Evolutionary conservation across 2,797 vertebrate genomes (phyloP).

Genomic region (Takifugu rubripes): DNA sequence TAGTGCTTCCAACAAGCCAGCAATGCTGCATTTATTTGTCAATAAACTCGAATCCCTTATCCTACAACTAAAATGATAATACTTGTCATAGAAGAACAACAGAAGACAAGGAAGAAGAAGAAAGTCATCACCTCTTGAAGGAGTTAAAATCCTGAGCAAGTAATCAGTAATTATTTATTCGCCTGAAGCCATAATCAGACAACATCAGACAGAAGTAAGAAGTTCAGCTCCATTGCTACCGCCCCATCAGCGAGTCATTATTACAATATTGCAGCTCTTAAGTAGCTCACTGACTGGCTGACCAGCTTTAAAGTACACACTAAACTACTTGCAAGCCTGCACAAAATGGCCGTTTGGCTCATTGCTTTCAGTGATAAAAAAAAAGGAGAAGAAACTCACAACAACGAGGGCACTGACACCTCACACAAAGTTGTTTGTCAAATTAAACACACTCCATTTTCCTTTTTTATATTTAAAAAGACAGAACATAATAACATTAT

Average conservation of each 20-base stretch:
- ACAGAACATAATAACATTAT: no score
- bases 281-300: constrained; percentile 91
- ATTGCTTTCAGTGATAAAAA: constrained; percentile 94
- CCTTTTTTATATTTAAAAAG: no score
- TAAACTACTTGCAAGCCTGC: constrained; percentile 82
- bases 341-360: constrained; percentile 90
- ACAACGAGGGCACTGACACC: constrained; percentile 79
- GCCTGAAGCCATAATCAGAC: constrained; percentile 87
- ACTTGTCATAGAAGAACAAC: no score
- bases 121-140: constrained; percentile 10
- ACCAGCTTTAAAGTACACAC: constrained; percentile 90
- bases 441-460: constrained; percentile 40
- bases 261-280: constrained; percentile 93
- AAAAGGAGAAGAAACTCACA: constrained; percentile 85
- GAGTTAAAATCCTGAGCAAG: constrained; percentile 51
- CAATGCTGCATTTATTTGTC: constrained; percentile 55
- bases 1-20: constrained; percentile 75
- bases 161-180: constrained; percentile 80
- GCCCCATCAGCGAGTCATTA: constrained; percentile 93
- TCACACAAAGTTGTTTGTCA: constrained; percentile 78
- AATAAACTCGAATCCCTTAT: constrained; percentile 38
- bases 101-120: background rate
- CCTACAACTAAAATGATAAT: no score
- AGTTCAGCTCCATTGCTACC: constrained; percentile 93
- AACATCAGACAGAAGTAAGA: constrained; percentile 87